Evolutionary conservation across 2,888 invertebrate species (phyloP).

Genomic region (Agriopis marginaria): DNA sequence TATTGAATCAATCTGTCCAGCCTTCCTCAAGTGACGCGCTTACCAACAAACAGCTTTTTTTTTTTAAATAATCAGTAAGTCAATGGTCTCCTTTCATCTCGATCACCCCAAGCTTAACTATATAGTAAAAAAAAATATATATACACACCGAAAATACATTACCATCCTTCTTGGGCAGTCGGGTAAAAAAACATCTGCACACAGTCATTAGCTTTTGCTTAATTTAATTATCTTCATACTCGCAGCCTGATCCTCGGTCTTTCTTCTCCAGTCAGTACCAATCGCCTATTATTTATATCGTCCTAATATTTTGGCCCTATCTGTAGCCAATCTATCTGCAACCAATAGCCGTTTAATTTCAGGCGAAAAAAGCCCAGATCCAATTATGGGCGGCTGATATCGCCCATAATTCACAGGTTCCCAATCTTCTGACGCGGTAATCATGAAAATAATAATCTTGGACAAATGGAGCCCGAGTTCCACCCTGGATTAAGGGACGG

Average conservation of each 20-base stretch:
- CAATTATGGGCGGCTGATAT: constrained; percentile 35
- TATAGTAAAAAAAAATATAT: no score
- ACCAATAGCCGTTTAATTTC: constrained; percentile 39
- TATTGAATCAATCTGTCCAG: no score
- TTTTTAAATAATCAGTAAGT: no score
- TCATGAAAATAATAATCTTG: constrained; percentile 60
- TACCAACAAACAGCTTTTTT: no score
- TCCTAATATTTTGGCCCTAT: neutral
- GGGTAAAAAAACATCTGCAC: no score
- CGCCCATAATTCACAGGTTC: constrained; percentile 36
- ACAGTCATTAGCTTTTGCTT: neutral
- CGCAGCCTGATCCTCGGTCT: neutral
- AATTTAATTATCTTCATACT: neutral
- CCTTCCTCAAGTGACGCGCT: no score
- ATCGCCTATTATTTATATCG: neutral
- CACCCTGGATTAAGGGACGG: constrained; percentile 55
- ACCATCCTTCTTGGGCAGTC: no score
- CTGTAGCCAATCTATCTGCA: constrained; percentile 31
- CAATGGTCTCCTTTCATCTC: no score
- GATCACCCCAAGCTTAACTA: no score
- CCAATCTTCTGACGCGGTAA: constrained; percentile 38
- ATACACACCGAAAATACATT: no score
- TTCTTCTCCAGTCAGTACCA: neutral
- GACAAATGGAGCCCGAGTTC: constrained; percentile 52
- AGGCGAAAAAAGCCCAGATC: constrained; percentile 32